phyloP scores from a whole-genome alignment of 2,113 vertebrate species.

The Aphyosemion australe region DNA sequence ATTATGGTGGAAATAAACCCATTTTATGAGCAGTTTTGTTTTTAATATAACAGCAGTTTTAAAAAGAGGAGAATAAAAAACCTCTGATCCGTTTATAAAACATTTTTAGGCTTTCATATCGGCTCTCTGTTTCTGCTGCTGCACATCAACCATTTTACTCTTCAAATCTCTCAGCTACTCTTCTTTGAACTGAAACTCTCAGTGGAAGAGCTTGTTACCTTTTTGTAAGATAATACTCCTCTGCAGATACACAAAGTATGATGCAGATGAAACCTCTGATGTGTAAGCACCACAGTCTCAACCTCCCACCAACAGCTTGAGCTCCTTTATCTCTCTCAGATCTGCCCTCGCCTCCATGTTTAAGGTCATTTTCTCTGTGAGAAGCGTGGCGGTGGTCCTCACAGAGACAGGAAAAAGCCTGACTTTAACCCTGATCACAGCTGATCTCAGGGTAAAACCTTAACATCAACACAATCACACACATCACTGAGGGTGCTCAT shows the following conservation, averaged over 20 bases:
- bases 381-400: constrained; percentile 6
- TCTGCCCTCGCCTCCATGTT: constrained; percentile 4
- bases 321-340: neutral
- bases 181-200: neutral
- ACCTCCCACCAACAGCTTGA: constrained; percentile 5
- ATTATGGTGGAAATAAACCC: neutral
- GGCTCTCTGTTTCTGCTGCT: neutral
- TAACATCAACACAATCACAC: too few species aligned
- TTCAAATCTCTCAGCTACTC: neutral
- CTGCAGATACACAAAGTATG: neutral
- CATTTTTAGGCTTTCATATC: neutral
- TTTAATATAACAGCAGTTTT: too few species aligned
- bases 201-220: neutral
- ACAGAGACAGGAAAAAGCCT: too few species aligned
- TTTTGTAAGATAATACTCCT: neutral
- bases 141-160: constrained; percentile 3
- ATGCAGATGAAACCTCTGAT: constrained; percentile 15
- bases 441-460: too few species aligned
- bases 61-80: neutral
- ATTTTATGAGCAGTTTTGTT: neutral
- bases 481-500: too few species aligned
- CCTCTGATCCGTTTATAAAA: neutral
- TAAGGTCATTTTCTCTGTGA: neutral
- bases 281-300: neutral
- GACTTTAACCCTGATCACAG: too few species aligned